These are phyloP conservation scores for Rhadinocentrus ornatus DNA, from an alignment of 2,797 vertebrate genomes.

Conservation along the genomic window DNA sequence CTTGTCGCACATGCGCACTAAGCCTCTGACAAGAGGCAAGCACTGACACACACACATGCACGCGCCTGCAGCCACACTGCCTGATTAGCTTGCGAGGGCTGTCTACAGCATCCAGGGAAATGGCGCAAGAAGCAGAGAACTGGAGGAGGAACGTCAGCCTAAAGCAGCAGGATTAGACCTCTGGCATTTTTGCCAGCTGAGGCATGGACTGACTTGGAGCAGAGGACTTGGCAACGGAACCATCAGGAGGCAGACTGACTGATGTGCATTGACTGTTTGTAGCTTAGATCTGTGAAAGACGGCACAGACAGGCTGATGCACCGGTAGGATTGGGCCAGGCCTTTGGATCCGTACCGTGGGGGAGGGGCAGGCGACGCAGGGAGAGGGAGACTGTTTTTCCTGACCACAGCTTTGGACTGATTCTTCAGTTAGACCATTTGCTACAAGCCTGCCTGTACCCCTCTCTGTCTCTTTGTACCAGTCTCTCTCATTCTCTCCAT, in stretches of 20 bases:
- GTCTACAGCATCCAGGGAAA: conserved; percentile 85
- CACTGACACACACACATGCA: conserved; percentile 71
- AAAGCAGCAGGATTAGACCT: conserved; percentile 72
- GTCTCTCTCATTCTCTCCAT: conserved; percentile 46
- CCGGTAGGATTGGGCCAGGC: conserved; percentile 79
- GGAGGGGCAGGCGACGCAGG: conserved; percentile 80
- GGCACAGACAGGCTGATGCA: conserved; percentile 67
- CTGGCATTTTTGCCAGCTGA: conserved; percentile 60
- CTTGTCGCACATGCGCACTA: conserved; percentile 81
- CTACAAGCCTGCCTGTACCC: conserved; percentile 68
- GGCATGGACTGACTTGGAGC: conserved; percentile 68
- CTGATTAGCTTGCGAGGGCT: conserved; percentile 85
- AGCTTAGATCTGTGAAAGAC: conserved; percentile 55
- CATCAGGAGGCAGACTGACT: conserved; percentile 53
- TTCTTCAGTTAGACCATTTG: conserved; percentile 70
- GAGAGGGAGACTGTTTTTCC: conserved; percentile 79
- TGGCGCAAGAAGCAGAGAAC: conserved; percentile 77
- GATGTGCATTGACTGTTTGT: conserved; percentile 52
- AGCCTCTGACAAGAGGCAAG: conserved; percentile 49
- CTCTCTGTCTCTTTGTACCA: conserved; percentile 52
- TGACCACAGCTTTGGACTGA: conserved; percentile 71
- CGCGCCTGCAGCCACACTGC: conserved; percentile 81
- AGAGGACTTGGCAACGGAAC: conserved; percentile 48
- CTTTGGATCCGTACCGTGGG: conserved; percentile 78
- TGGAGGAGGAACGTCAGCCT: conserved; percentile 69